These are phyloP conservation scores for Pachyseris speciosa DNA, from an alignment of 64 coral and sea anemone species.

Conservation along the genomic window DNA sequence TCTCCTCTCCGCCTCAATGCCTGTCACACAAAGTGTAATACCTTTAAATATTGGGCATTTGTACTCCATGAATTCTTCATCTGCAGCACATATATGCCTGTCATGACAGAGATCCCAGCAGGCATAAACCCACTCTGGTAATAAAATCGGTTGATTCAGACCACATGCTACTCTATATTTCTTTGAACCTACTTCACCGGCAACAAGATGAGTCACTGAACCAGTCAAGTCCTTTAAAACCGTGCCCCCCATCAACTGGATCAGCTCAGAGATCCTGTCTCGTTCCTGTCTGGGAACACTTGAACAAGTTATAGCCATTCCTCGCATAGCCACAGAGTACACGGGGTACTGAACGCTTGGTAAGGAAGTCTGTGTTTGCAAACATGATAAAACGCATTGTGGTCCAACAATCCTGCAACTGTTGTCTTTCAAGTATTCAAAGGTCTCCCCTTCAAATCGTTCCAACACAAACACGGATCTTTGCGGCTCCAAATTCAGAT, in stretches of 20 bases:
- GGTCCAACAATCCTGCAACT: constrained; percentile 87
- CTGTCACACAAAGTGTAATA: constrained; percentile 93
- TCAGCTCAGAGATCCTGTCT: constrained; percentile 68
- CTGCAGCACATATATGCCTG: constrained; percentile 65
- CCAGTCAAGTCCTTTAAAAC: constrained; percentile 80
- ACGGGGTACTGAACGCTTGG: constrained; percentile 71
- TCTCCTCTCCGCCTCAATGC: constrained; percentile 67
- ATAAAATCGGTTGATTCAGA: constrained; percentile 68
- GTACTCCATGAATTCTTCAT: constrained; percentile 74
- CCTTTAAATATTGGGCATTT: constrained; percentile 93
- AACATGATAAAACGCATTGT: constrained; percentile 83
- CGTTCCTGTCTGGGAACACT: constrained; percentile 79
- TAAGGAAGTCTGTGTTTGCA: constrained; percentile 64
- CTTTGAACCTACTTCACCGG: constrained; percentile 94
- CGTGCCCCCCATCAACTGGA: constrained; percentile 84
- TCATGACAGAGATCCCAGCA: constrained; percentile 71
- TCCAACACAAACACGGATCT: constrained; percentile 74
- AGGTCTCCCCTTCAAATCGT: constrained; percentile 75
- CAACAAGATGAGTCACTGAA: constrained; percentile 92
- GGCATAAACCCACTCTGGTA: constrained; percentile 84
- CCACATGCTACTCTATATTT: constrained; percentile 86
- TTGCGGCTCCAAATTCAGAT: constrained; percentile 36
- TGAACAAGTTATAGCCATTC: constrained; percentile 66
- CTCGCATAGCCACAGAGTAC: constrained; percentile 80
- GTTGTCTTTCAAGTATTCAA: constrained; percentile 73